Evolutionary conservation across 1,140 invertebrate genomes (phyloP), one percentile per base, ranked within the genome.

Genomic region (Mactra quadrangularis): DNA sequence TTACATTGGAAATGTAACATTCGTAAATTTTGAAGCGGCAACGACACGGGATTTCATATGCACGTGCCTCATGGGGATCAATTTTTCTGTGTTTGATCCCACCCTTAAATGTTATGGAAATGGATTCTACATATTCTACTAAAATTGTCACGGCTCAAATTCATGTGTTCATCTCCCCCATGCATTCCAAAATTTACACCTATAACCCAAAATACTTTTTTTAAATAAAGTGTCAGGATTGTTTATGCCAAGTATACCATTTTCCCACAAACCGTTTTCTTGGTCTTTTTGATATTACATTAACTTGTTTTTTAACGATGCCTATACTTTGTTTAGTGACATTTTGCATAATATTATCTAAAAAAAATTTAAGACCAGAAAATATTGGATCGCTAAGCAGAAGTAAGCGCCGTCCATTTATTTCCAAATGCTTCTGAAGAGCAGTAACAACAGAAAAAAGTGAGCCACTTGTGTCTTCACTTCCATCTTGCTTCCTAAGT

Each of bases 151-250:
- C 6, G 1, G 11, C 25, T 57, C 55, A 57, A 57, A 57, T 57
- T 57, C 31, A 22, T 3, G 25, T 57, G 55, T 27, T 57, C 55
- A n/a, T 50, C 66, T 4, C 45, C 66, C 1, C 66, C 45, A 13
- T 41, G 38, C 31, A 70, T 25, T 2, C 66, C 66, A 50, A 70
- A 70, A 50, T 70, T 70, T 15, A 70, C 66, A 2, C 66, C 66
- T 13, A 70, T 29, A 22, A 41, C 50, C 66, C 66, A 70, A 70
- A 70, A 70, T 41, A 70, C n/a, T 6, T 13, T 38, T 70, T 19
- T 70, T 9, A 2, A 70, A 19, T 3, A 70, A 41, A 50, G 3
- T 25, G 7, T 45, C 17, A 27, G 66, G 66, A 22, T 27, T 70
- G 9, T 50, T 22, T 7, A 3, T 50, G 9, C 66, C 45, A 9